Evolutionary conservation across 1,140 invertebrate species (phyloP).

Genomic region (Habropoda laboriosa): DNA sequence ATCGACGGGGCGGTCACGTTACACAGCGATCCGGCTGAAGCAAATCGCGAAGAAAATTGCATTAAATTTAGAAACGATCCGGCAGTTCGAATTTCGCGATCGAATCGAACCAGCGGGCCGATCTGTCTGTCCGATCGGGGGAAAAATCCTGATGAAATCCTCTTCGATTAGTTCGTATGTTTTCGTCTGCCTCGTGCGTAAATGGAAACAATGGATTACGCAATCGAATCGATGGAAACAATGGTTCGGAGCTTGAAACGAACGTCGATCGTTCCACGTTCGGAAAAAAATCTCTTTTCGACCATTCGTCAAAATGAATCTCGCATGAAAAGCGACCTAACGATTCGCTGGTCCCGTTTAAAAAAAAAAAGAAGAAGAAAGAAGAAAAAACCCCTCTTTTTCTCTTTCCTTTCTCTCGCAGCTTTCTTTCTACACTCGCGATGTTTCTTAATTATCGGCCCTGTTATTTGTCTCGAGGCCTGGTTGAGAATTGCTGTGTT

Average conservation of each 20-base stretch:
- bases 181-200: background rate
- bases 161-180: too few relatives aligned
- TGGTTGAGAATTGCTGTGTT: background rate
- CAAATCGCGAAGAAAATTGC: background rate
- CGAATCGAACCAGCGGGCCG: too few relatives aligned
- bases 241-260: background rate
- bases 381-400: too few relatives aligned
- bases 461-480: background rate
- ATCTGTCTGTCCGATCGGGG: too few relatives aligned
- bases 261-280: background rate
- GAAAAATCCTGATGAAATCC: background rate
- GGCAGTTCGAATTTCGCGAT: too few relatives aligned
- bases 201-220: conserved; percentile 17
- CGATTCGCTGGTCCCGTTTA: background rate
- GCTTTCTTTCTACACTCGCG: background rate
- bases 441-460: background rate
- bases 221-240: background rate
- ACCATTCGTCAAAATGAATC: background rate
- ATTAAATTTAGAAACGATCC: background rate
- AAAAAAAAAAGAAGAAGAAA: too few relatives aligned
- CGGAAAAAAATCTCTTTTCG: background rate
- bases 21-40: background rate
- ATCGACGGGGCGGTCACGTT: too few relatives aligned
- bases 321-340: background rate
- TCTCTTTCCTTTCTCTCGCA: background rate